Evolutionary conservation across 2,797 vertebrate species (phyloP).

Genomic region (Myiotriccus ornatus): DNA sequence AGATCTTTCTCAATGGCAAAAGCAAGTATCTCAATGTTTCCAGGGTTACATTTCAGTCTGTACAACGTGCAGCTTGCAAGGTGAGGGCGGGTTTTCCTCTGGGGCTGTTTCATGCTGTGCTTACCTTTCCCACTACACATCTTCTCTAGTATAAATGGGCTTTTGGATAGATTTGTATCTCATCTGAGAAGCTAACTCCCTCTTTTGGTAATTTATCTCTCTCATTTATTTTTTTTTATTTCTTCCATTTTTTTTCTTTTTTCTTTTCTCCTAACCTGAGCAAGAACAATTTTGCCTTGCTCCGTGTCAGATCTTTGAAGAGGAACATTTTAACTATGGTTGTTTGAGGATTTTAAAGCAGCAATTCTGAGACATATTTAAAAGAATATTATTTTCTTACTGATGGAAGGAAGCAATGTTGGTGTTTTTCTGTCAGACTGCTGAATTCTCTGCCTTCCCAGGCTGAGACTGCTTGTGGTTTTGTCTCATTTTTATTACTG

Average conservation of each 20-base stretch:
- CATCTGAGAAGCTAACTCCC: neutral
- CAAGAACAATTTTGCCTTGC: neutral
- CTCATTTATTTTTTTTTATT: fast-evolving
- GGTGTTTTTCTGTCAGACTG: neutral
- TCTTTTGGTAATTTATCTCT: neutral
- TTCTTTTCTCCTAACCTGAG: neutral
- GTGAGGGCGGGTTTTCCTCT: neutral
- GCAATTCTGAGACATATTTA: neutral
- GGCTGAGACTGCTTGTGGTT: neutral
- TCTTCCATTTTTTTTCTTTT: neutral
- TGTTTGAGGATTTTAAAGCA: neutral
- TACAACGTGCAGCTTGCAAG: neutral
- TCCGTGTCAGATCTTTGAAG: neutral
- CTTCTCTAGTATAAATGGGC: neutral
- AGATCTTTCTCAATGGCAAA: neutral
- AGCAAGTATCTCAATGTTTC: fast-evolving
- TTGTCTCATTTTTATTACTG: neutral
- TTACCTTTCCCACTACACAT: neutral
- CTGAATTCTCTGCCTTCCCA: neutral
- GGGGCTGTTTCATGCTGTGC: neutral
- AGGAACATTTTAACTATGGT: neutral
- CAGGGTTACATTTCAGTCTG: neutral
- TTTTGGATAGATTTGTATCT: neutral
- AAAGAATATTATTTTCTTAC: neutral
- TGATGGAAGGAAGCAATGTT: neutral